Evolutionary conservation across 1,140 invertebrate species (phyloP), one percentile per base, ranked within the genome.

Genomic region (Euura saliciscinereae): DNA sequence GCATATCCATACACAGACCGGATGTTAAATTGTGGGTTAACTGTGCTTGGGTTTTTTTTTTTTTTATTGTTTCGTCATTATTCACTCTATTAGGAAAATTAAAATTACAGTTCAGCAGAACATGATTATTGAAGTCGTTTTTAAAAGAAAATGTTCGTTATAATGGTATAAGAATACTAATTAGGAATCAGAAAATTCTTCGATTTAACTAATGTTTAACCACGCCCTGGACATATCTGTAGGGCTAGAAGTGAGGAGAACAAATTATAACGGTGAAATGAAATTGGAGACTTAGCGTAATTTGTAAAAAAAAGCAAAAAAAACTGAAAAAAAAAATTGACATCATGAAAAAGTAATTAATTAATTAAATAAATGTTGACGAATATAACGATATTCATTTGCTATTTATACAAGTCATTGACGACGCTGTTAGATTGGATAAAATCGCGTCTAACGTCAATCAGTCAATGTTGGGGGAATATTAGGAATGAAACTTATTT

Each of bases 401-500:
- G n/a, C n/a, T n/a, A 59, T 59, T 28, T 28, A 28, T 8, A n/a
- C 13, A 11, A 59, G 51, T 4, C 51, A n/a, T 59, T 59, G 51
- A n/a, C 51, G 13, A 59, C 13, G 51, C 5, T 59, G 51, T 65
- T 64, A 71, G 13, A 66, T 71, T 66, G 59, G 51, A 67, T 45
- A 46, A 64, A 71, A 64, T 71, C 13, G 28, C 13, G 66, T 45
- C 43, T 45, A n/a, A 44, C 43, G 43, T 13, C 6, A 5, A n/a
- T 44, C 45, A 69, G 68, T 44, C 68, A 69, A 45, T 45, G 45
- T 44, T 69, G 3, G 28, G 67, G 46, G 46, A 8, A 66, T 46
- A 67, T 43, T 4, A 28, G 65, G 66, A 45, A 71, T 45, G 65
- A 73, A n/a, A 59, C 51, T 59, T 11, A 59, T 59, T 59, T 59